Base-by-base conservation (phyloP, 2,113 vertebrate species). In the Orientallactaga bullata region DNA sequence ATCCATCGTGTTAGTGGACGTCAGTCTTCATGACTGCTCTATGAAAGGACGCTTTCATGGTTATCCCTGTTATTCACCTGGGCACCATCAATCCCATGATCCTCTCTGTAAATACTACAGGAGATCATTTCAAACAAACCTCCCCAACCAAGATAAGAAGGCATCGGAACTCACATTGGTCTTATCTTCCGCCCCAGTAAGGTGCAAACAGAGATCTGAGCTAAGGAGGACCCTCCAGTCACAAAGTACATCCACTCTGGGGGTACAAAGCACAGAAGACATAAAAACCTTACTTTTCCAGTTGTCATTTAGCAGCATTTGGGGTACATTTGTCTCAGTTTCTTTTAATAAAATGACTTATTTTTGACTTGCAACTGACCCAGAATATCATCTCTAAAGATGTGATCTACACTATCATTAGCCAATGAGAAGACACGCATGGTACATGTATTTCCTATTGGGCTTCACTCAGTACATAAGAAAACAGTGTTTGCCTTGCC, bases 21-120 rank as follows among this genome's bases (percentile, higher is more conserved):
- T 30, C 12, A 23, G 3, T 63, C 72, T 89, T 47, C 28, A 77
- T 20, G 35, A 26, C 71, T 6, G 5, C 26, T 42, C 17, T 77
- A 72, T 5, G 28, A 58, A 23, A 17, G 24, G 12, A 78, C 58
- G 12, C 5, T 32, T 77, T 37, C 32, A 32, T 5, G 4, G 13
- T 6, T 32, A 23, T 21, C 6, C 28, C 0, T 58, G 21, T 5
- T 24, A 55, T 35, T 26, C 4, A n/a, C 12, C 1, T 32, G 23
- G 0, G 5, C 26, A 37, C 26, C 21, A 72, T 68, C 72, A 21
- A 23, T 3, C 39, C 13, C 21, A 35, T 21, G 24, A 85, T 5
- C n/a, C 51, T 65, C 4, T 68, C 85, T 74, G 17, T 11, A n/a
- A 63, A 78, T 23, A 65, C 51, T 12, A 12, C 9, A 16, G 3